Base-by-base conservation (phyloP, 1,140 invertebrate genomes). In the Tribolium castaneum region DNA sequence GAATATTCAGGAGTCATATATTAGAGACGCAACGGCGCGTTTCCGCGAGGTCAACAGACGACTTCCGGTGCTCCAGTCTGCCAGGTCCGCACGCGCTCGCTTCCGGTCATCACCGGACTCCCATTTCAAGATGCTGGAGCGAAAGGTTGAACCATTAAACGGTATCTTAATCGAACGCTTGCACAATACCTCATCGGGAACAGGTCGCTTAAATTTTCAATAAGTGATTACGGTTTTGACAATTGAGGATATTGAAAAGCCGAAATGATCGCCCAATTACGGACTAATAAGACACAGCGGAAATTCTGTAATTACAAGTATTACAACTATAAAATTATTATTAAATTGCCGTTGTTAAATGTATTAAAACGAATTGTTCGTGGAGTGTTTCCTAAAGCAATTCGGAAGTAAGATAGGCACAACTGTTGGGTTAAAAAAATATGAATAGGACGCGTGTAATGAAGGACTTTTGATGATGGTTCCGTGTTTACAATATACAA, bases 21-120 rank as follows among this genome's bases (percentile, higher is more conserved):
- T 80, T 77, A 81, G 79, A 59, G 52, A 78, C 9, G 70, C 79
- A 82, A 74, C 79, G 79, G 79, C 56, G 79, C 81, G 79, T 80
- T 82, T 80, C 81, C 81, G 79, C 75, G 80, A 79, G 81, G 81
- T 82, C 81, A 82, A 82, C 79, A 82, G 81, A 82, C 81, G 75
- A 80, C 79, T 82, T 82, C 81, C 81, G 81, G 79, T 79, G 76
- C 75, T 81, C 72, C 73, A 80, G 78, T 81, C 80, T 78, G 77
- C 62, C 72, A 45, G 56, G 59, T 56, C 71, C 66, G 77, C 77
- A 82, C 81, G 79, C 81, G 79, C 49, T 80, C 70, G 66, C 74
- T 82, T 82, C 81, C 81, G 81, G 81, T 82, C 81, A 82, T 80
- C 75, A 77, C 70, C 66, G 62, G 62, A 71, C 12, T 54, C 14